Percentiles rank a stretch among this genome's conserved stretches.
phyloP scores from a whole-genome alignment of 1,140 invertebrate species.

The Drosophila lini region DNA sequence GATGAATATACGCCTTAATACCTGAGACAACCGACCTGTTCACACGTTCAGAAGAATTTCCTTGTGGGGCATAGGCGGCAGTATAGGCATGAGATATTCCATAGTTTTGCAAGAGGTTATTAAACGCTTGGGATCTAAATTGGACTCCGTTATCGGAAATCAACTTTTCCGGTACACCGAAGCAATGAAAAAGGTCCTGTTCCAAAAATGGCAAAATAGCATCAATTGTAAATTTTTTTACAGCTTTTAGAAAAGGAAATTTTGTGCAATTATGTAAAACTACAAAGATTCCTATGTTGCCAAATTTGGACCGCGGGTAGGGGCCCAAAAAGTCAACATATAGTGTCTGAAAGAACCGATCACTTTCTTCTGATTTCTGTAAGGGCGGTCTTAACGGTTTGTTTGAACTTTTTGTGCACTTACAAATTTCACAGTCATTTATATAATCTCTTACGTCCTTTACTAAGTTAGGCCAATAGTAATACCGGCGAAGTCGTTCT shows the following conservation, averaged over 20 bases:
- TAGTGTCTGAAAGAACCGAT: conserved; percentile 10
- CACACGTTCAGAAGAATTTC: too few relatives aligned
- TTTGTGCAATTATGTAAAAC: conserved; percentile 4
- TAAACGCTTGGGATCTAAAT: conserved; percentile 8
- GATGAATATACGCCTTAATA: too few relatives aligned
- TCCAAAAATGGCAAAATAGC: conserved; percentile 5
- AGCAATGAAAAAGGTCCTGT: conserved; percentile 5
- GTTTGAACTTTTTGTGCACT: conserved; percentile 3
- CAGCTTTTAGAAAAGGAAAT: conserved; percentile 8
- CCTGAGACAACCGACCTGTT: too few relatives aligned
- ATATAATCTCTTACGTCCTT: conserved; percentile 2
- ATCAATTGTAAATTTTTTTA: conserved; percentile 1
- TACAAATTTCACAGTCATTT: conserved; percentile 7
- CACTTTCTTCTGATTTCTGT: neutral
- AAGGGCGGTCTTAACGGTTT: conserved; percentile 1
- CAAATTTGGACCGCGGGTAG: conserved; percentile 1
- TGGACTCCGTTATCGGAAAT: conserved; percentile 11
- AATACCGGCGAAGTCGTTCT: conserved; percentile 2
- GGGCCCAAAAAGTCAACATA: conserved; percentile 7
- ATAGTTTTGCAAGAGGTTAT: conserved; percentile 7
- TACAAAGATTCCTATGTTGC: conserved; percentile 14
- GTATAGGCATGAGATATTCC: neutral
- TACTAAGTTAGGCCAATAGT: conserved; percentile 16
- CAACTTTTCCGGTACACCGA: conserved; percentile 7
- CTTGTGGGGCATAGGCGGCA: too few relatives aligned